Evolutionary conservation across 2,113 vertebrate species (phyloP), one percentile per base, ranked within the genome.

Genomic region (Notechis scutatus): DNA sequence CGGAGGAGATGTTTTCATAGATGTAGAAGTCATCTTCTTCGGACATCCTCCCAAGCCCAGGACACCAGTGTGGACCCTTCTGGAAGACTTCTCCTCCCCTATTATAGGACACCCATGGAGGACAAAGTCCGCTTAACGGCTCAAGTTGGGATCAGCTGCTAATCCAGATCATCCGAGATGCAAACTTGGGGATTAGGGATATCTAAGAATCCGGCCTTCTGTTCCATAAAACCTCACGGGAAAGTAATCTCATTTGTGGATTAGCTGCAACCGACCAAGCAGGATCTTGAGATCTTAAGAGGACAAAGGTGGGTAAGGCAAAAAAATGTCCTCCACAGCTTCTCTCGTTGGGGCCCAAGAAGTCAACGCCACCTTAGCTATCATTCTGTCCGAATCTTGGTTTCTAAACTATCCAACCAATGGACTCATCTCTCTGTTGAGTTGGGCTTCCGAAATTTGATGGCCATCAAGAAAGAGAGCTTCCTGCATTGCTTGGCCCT

Each of bases 1-100:
- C 90, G 0, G 95, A 95, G 0, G 98, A 98, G 88, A 93, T 91
- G 96, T 98, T 98, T 95, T 97, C 96, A n/a, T 98, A 98, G 91
- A 99, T 96, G 94, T 98, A 97, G 88, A 98, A 98, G 5, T 98
- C 95, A 0, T 98, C 98, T 1, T 97, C 97, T 0, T 92, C 96
- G 45, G 96, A 95, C 98, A 98, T 98, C 85, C 93, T 14, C 93
- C 94, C 91, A 39, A 1, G 3, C 12, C 21, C 52, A 42, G 59
- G 56, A 54, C 34, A 24, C 56, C 3, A 29, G 29, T 2, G 1
- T 26, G 34, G 86, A 26, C 61, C 88, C 10, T n/a, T 29, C 88
- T 26, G 0, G 1, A 42, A 14, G 54, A 18, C 39, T 21, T 64
- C 18, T 8, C 8, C 74, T 52, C 91, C 91, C 91, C 94, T 95